These are phyloP conservation scores for Melieria omissa DNA, from an alignment of 2,888 invertebrate species.

Conservation along the genomic window DNA sequence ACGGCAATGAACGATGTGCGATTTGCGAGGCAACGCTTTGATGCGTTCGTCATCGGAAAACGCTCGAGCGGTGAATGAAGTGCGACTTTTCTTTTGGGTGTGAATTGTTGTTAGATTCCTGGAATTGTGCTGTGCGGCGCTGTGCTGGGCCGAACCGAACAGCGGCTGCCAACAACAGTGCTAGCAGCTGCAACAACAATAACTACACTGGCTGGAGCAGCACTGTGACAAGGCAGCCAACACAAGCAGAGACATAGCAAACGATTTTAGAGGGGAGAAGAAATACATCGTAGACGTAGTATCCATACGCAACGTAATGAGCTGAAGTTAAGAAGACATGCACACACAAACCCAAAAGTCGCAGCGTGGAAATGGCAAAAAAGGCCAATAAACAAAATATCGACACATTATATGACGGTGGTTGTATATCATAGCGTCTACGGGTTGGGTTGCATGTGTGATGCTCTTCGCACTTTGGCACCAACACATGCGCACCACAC, in stretches of 20 bases:
- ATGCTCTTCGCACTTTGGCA: too few species aligned
- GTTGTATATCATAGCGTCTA: not conserved
- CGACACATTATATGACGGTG: not conserved
- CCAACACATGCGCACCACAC: too few species aligned
- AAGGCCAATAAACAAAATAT: too few species aligned
- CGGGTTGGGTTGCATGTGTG: too few species aligned
- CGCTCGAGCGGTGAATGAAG: conserved; percentile 63
- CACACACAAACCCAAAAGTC: too few species aligned
- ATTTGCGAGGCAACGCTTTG: not conserved
- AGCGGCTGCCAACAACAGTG: not conserved
- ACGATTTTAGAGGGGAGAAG: not conserved
- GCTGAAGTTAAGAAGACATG: too few species aligned
- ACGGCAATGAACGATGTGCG: conserved; percentile 1
- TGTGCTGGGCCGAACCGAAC: not conserved
- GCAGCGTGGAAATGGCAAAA: too few species aligned
- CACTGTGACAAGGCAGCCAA: too few species aligned
- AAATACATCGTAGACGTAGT: not conserved
- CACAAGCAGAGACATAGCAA: not conserved
- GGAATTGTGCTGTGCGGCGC: conserved; percentile 49
- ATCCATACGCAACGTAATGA: too few species aligned
- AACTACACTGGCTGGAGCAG: not conserved
- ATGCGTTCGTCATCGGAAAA: conserved; percentile 59
- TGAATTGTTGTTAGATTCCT: conserved; percentile 66
- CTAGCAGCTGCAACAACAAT: not conserved
- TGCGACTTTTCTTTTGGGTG: conserved; percentile 64